These are phyloP conservation scores for Chelon labrosus DNA, from an alignment of 2,797 vertebrate species.

Conservation along the genomic window DNA sequence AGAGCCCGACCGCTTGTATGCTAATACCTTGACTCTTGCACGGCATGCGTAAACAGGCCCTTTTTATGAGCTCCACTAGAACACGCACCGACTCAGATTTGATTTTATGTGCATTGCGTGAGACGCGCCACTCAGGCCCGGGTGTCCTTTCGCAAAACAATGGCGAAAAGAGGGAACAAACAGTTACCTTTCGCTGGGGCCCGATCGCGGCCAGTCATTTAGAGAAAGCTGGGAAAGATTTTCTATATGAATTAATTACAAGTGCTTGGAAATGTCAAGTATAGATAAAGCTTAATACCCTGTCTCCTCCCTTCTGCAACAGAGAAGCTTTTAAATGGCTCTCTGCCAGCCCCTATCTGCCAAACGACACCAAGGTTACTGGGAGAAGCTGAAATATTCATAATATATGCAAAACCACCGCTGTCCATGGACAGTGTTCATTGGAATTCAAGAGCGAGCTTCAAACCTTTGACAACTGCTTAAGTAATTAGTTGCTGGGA, in stretches of 20 bases:
- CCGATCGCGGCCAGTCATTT: conserved; percentile 62
- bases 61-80: background rate
- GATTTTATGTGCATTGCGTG: background rate
- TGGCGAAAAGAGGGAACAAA: conserved; percentile 23
- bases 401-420: conserved; percentile 88
- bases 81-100: background rate
- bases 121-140: background rate
- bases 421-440: conserved; percentile 84
- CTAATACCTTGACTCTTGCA: conserved; percentile 46
- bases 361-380: conserved; percentile 85
- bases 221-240: conserved; percentile 59
- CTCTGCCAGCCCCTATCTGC: conserved; percentile 82
- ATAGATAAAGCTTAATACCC: conserved; percentile 84
- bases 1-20: background rate
- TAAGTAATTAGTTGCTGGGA: conserved; percentile 85
- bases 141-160: conserved; percentile 67
- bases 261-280: conserved; percentile 86
- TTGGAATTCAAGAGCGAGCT: conserved; percentile 86
- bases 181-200: conserved; percentile 50
- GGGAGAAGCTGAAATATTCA: conserved; percentile 87
- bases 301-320: conserved; percentile 79
- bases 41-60: conserved; percentile 16
- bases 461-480: conserved; percentile 86
- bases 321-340: conserved; percentile 83
- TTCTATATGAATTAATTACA: conserved; percentile 85